A percentile compares a stretch with the other conserved stretches of the same genome.
Evolutionary conservation across 2,113 vertebrate genomes (phyloP).

Genomic region (Leptobrachium leishanense): DNA sequence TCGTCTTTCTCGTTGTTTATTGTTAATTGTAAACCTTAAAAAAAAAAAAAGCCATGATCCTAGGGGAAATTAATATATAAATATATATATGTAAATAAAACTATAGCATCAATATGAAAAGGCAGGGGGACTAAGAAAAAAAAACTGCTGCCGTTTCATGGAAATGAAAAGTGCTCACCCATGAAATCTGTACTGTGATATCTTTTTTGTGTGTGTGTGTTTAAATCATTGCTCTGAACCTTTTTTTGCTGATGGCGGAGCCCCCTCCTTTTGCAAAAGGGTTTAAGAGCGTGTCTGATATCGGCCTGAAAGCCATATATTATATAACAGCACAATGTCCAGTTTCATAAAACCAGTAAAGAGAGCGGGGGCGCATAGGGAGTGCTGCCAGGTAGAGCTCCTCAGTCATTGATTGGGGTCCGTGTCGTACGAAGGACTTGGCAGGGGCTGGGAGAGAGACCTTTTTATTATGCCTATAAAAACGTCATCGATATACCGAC

Average conservation of each 20-base stretch:
- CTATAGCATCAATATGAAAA: conserved; percentile 30
- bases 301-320: conserved; percentile 43
- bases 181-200: conserved; percentile 23
- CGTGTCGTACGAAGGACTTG: neutral
- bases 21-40: conserved; percentile 46
- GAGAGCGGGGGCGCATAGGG: neutral
- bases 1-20: conserved; percentile 43
- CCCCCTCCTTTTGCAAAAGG: conserved; percentile 17
- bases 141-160: neutral
- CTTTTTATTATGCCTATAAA: neutral
- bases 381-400: too few relatives aligned
- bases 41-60: conserved; percentile 45
- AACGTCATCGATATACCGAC: too few relatives aligned
- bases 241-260: conserved; percentile 15
- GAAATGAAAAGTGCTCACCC: neutral
- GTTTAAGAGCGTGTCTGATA: conserved; percentile 19
- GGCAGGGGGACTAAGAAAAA: conserved; percentile 10
- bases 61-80: conserved; percentile 48
- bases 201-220: conserved; percentile 1
- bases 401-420: neutral
- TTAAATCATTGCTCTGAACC: conserved; percentile 21
- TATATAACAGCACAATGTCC: conserved; percentile 43
- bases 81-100: conserved; percentile 50
- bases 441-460: neutral
- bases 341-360: conserved; percentile 6